Base-by-base conservation (phyloP, 2,888 invertebrate species). In the Limnephilus rhombicus region DNA sequence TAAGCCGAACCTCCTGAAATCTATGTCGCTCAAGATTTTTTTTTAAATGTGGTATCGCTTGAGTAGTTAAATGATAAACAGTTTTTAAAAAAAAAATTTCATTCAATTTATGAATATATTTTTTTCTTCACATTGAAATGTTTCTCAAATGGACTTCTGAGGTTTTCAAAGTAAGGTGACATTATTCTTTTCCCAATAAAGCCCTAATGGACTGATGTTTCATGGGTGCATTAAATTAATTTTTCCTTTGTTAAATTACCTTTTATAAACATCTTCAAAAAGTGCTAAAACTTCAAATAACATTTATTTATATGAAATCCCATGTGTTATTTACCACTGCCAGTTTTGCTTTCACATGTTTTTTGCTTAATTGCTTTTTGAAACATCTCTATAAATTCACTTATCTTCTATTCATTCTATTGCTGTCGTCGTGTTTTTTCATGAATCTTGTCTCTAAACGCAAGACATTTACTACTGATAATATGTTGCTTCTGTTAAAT, bases 351-450 rank as follows among this genome's bases (percentile, higher is more conserved):
- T 86, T 86, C 45, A 86, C 68, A 9, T 86, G 37, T n/a, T 86
- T 85, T 45, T 24, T 45, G 86, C 86, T 86, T 86, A 24, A 86
- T 41, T n/a, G 86, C 86, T 86, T 86, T n/a, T 15, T 45, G 37
- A 82, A 82, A 34, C 4, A 34, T 82, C 34, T 82, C 13, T 82
- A 13, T 82, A 82, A 82, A 82, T 34, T 82, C 34, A 82, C 82
- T 31, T 34, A 9, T 31, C 31, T 34, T 82, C 15, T 68, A 68
- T 9, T n/a, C 68, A 9, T 68, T 68, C 68, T 68, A 24, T 24
- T 24, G 53, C 24, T n/a, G 68, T 68, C 24, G 68, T 68, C 68
- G 24, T 68, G 9, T 68, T 68, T 68, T 9, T 68, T 24, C 24
- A 24, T 68, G 24, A 68, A 68, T 18, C 53, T 68, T 68, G 18